Evolutionary conservation across 2,113 vertebrate species (phyloP), one percentile per base, ranked within the genome.

Genomic region (Rhea americana): DNA sequence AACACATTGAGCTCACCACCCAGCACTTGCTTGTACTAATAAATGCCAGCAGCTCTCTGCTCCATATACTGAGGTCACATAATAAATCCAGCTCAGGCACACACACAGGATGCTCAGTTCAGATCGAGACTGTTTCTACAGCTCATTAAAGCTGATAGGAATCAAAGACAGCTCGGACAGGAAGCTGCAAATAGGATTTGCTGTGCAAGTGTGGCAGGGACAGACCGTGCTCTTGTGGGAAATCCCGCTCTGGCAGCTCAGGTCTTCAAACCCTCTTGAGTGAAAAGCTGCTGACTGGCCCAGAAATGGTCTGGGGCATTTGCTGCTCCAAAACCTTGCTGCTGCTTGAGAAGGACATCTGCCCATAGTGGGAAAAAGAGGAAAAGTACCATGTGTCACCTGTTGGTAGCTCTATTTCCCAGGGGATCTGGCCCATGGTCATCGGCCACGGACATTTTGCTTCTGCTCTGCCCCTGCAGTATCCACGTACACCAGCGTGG

Each of bases 1-100:
- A 91, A 87, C 95, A 20, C 50, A 7, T 77, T 87, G 16, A 79
- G 53, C 84, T 91, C 50, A 79, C n/a, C 35, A 53, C 55, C n/a
- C 45, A 50, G 66, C 39, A 28, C 72, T 59, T 24, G 55, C 12
- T 79, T 50, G 21, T 32, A 26, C 45, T 71, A 68, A 84, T 28
- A 70, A 72, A 63, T 48, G 16, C 26, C 48, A 51, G 39, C 12
- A 9, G 19, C 25, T 62, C 61, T 71, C 51, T 77, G 79, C 61
- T 74, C 53, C 2, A 1, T 25, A 18, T 26, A 19, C 2, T 63
- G 50, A 81, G 82, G 18, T 1, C 43, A 13, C 32, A 8, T 32
- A 25, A 39, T 63, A 53, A 35, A 37, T 51, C 13, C 55, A 76
- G 58, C 35, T 66, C 48, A 35, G 68, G 55, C 26, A 35, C 61